Conservation (phyloP, 2,113 vertebrate genomes). For the Aix galericulata region DNA sequence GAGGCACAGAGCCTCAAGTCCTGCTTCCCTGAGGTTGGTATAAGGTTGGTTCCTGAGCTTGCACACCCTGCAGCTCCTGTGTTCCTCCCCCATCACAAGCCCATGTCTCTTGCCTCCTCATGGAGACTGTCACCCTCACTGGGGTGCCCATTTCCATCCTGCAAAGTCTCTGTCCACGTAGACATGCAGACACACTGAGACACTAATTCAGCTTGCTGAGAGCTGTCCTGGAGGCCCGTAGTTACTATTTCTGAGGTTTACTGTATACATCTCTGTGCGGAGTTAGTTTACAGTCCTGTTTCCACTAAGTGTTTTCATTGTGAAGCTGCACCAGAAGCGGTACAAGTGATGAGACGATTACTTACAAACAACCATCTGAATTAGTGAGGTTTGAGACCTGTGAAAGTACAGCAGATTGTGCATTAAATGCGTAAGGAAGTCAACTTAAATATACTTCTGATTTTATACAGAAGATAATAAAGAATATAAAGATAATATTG, state of each 20-base stretch:
- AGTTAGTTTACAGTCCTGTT: background rate
- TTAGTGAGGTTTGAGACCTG: background rate
- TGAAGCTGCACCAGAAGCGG: background rate
- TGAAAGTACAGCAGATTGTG: background rate
- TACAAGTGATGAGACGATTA: background rate
- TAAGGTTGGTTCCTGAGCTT: background rate
- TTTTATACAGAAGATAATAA: background rate
- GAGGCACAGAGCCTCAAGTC: background rate
- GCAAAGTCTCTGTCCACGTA: background rate
- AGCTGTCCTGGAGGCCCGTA: background rate
- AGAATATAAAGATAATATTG: background rate
- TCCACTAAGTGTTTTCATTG: background rate
- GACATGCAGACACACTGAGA: background rate
- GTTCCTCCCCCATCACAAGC: fast-evolving
- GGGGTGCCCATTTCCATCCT: background rate
- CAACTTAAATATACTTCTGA: background rate
- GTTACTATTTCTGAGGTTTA: background rate
- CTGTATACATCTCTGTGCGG: background rate
- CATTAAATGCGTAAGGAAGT: background rate
- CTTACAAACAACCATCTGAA: background rate
- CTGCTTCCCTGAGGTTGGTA: background rate
- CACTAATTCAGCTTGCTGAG: background rate
- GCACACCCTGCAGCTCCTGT: background rate
- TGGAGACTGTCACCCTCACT: background rate
- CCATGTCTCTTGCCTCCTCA: background rate